phyloP scores from a whole-genome alignment of 2,113 vertebrate genomes.

The Cercopithecus mona region DNA sequence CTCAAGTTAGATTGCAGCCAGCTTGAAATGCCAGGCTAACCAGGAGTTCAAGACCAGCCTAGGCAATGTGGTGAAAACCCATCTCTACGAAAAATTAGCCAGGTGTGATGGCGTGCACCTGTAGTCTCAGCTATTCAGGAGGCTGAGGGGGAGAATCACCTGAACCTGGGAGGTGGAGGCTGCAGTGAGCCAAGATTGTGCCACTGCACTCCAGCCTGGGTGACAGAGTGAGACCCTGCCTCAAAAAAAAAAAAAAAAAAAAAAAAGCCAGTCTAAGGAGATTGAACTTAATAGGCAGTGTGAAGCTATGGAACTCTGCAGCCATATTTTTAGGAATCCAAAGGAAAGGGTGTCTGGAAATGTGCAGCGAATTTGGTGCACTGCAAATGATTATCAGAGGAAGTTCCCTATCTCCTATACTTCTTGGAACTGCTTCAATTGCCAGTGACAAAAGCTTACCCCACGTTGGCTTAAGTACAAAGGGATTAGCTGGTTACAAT shows the following conservation, averaged over 20 bases:
- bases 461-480: background rate
- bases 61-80: too few species aligned
- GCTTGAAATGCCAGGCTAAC: background rate
- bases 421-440: background rate
- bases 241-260: too few species aligned
- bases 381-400: background rate
- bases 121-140: too few species aligned
- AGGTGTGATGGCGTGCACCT: too few species aligned
- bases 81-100: too few species aligned
- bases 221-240: too few species aligned
- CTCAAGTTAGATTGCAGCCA: background rate
- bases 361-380: background rate
- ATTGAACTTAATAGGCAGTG: too few species aligned
- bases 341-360: background rate
- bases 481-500: background rate
- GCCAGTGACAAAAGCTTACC: background rate
- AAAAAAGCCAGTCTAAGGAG: background rate
- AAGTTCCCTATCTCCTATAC: accelerated
- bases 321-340: background rate
- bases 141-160: too few species aligned
- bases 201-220: too few species aligned
- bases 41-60: too few species aligned
- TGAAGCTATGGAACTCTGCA: background rate
- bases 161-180: too few species aligned
- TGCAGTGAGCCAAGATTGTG: too few species aligned